These are phyloP conservation scores for Parotia lawesii DNA, from an alignment of 2,113 vertebrate genomes.

Conservation along the genomic window DNA sequence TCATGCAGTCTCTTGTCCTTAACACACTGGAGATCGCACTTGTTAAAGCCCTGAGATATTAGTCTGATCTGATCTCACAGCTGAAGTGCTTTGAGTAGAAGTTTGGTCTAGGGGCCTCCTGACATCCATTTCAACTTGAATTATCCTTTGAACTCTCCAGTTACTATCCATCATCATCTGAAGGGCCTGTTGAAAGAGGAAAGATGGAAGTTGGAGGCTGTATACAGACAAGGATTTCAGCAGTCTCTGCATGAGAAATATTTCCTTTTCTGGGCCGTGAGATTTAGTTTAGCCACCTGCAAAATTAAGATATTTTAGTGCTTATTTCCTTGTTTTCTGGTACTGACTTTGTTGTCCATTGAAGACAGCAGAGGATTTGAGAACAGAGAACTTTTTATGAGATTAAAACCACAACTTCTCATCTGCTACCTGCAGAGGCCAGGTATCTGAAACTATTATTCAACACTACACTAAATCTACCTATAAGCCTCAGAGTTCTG, in stretches of 20 bases:
- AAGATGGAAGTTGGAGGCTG: neutral
- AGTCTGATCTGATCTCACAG: neutral
- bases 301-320: neutral
- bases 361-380: neutral
- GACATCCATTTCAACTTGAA: neutral
- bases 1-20: neutral
- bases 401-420: neutral
- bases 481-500: neutral
- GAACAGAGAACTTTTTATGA: neutral
- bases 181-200: neutral
- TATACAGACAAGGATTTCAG: neutral
- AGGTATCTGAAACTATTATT: neutral
- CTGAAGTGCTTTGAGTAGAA: neutral
- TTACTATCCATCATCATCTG: neutral
- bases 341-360: neutral
- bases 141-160: neutral
- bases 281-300: neutral
- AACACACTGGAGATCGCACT: neutral
- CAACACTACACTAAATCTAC: neutral
- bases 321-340: neutral
- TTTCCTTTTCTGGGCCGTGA: neutral
- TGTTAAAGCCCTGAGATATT: neutral
- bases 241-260: neutral
- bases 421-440: neutral
- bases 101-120: neutral